Evolutionary conservation across 2,797 vertebrate genomes (phyloP).

Genomic region (Cyprinella venusta): DNA sequence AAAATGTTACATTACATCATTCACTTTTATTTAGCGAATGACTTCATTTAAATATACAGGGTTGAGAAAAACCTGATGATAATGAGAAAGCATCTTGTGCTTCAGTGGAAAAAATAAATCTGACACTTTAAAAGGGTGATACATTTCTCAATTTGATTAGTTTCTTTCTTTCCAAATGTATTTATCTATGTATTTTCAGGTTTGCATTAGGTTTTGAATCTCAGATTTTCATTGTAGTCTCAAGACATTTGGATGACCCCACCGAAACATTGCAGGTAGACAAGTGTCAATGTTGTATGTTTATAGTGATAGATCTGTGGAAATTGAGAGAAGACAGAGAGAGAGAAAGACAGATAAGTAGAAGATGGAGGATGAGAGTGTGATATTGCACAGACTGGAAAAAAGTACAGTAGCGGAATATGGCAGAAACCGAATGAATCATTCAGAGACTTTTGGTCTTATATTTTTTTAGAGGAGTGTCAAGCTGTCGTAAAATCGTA

Average conservation of each 20-base stretch:
- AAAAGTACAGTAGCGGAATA: constrained; percentile 6
- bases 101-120: not conserved
- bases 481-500: constrained; percentile 29
- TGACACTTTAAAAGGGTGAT: not conserved
- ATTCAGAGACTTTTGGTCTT: constrained; percentile 24
- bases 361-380: not conserved
- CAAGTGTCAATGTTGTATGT: not conserved
- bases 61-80: not conserved
- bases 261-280: not conserved
- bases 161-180: not conserved
- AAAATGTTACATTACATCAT: constrained; percentile 16
- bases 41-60: constrained; percentile 9
- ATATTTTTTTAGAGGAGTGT: constrained; percentile 27
- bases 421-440: constrained; percentile 16
- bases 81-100: not conserved
- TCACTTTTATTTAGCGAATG: not conserved
- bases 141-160: not conserved
- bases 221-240: not conserved
- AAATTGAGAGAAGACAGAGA: not conserved
- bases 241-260: not conserved
- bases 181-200: not conserved
- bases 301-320: not conserved
- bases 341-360: constrained; percentile 10
- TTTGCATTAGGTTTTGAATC: not conserved
- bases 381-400: constrained; percentile 3